A percentile compares a stretch with the other conserved stretches of the same genome.
Evolutionary conservation across 2,113 vertebrate genomes (phyloP).

Genomic region (Oplegnathus fasciatus): DNA sequence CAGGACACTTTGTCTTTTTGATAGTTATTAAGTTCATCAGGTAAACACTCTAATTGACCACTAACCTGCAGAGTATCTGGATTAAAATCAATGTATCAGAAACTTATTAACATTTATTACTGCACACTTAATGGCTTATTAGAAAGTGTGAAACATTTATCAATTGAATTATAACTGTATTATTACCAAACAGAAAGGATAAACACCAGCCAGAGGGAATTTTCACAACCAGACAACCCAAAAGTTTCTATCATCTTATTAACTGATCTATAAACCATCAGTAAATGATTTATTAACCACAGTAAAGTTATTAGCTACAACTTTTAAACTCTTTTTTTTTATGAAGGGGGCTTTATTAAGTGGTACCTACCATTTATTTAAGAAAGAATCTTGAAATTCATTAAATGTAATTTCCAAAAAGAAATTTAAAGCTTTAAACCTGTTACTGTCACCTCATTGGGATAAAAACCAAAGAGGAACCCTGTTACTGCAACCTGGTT

Average conservation of each 20-base stretch:
- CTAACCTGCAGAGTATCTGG: background rate
- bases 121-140: background rate
- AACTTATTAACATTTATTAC: background rate
- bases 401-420: background rate
- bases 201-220: background rate
- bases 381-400: background rate
- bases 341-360: background rate
- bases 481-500: background rate
- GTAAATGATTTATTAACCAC: background rate
- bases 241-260: background rate
- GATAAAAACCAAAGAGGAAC: slow-evolving; percentile 12
- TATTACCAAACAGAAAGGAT: background rate
- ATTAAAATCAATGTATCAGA: background rate
- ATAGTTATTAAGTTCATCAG: background rate
- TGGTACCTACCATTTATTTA: background rate
- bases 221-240: background rate
- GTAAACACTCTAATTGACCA: background rate
- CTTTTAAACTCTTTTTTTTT: background rate
- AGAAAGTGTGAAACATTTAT: background rate
- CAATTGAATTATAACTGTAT: background rate
- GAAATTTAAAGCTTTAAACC: background rate
- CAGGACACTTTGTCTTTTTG: background rate
- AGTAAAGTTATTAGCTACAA: background rate
- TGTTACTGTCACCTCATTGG: background rate
- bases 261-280: background rate